Conservation (phyloP, 2,888 invertebrate species). For the Emmelina monodactyla region DNA sequence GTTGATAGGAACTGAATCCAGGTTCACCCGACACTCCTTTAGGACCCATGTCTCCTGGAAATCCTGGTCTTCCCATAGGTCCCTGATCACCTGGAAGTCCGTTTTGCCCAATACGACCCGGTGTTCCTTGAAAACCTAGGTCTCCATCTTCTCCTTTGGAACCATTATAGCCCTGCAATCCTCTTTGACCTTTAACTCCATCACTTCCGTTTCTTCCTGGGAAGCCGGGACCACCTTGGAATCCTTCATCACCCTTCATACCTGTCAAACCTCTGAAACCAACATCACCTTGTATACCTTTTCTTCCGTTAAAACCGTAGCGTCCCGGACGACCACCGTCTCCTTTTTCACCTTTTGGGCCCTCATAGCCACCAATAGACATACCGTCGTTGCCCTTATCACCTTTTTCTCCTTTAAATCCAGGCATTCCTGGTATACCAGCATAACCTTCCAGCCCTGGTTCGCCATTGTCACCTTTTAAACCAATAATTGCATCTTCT, state of each 20-base stretch:
- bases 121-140: constrained; percentile 39
- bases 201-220: constrained; percentile 64
- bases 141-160: constrained; percentile 37
- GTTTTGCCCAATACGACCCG: constrained; percentile 57
- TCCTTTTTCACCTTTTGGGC: constrained; percentile 69
- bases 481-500: constrained; percentile 68
- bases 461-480: constrained; percentile 65
- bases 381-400: constrained; percentile 64
- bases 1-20: constrained; percentile 24
- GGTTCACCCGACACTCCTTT: constrained; percentile 55
- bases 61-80: constrained; percentile 40
- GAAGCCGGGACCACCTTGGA: constrained; percentile 61
- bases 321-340: constrained; percentile 60
- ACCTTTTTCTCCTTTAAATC: constrained; percentile 63
- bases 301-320: constrained; percentile 52
- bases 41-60: constrained; percentile 54
- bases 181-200: constrained; percentile 40
- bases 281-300: constrained; percentile 64
- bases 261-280: constrained; percentile 63
- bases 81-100: constrained; percentile 67
- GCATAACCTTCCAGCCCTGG: constrained; percentile 59
- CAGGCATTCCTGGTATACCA: constrained; percentile 41
- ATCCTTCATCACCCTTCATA: constrained; percentile 53
- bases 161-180: constrained; percentile 60
- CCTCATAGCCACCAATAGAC: constrained; percentile 48